Conservation (phyloP, 2,797 vertebrate species). For the Poeciliopsis gracilis region DNA sequence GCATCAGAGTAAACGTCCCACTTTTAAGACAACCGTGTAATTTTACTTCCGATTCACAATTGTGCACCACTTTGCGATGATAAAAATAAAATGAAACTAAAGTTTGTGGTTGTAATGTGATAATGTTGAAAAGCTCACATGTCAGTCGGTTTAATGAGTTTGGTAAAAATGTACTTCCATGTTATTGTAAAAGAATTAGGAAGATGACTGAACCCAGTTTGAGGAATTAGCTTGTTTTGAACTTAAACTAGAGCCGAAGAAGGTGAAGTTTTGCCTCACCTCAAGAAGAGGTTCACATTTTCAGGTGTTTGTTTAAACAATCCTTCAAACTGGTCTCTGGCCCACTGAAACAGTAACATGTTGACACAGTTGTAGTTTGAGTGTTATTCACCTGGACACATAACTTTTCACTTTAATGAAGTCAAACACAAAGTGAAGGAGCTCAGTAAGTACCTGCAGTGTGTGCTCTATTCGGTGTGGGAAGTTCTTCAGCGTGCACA, state of each 20-base stretch:
- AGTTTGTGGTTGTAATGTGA: background rate
- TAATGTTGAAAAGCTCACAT: background rate
- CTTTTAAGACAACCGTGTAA: background rate
- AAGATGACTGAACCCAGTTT: slow-evolving; percentile 10
- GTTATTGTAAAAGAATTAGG: background rate
- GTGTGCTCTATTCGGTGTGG: slow-evolving; percentile 87
- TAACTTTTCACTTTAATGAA: background rate
- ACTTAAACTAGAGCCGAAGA: background rate
- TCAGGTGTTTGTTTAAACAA: slow-evolving; percentile 85
- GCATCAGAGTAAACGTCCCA: background rate
- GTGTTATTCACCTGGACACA: background rate
- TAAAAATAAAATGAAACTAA: background rate
- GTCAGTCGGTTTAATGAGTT: background rate
- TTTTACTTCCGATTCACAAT: background rate
- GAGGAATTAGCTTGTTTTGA: background rate
- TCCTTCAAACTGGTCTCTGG: slow-evolving; percentile 89
- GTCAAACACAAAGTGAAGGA: background rate
- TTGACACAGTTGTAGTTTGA: background rate
- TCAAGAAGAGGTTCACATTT: slow-evolving; percentile 80
- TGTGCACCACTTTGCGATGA: background rate
- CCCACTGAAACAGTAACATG: slow-evolving; percentile 84
- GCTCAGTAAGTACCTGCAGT: slow-evolving; percentile 78
- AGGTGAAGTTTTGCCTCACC: slow-evolving; percentile 74
- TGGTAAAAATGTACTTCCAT: background rate
- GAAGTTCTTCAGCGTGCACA: slow-evolving; percentile 88